Evolutionary conservation across 1,140 invertebrate species (phyloP).

Genomic region (Ceratitis capitata): DNA sequence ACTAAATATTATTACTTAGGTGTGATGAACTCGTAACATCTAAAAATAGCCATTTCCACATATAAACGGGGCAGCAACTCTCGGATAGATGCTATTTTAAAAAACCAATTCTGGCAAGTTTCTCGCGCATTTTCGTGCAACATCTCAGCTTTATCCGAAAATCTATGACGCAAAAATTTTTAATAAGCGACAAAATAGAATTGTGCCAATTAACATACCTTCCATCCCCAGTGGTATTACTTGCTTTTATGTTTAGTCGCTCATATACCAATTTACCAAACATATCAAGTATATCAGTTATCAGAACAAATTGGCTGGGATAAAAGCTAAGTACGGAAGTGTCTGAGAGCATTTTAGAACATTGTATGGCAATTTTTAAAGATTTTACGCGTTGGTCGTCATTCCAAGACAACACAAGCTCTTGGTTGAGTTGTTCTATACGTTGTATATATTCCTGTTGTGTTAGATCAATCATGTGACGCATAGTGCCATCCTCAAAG

Average conservation of each 20-base stretch:
- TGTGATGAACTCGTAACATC: conserved; percentile 87
- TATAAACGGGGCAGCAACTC: conserved; percentile 95
- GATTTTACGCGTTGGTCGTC: conserved; percentile 94
- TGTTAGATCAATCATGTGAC: conserved; percentile 88
- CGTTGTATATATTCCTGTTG: conserved; percentile 91
- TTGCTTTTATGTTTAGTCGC: conserved; percentile 82
- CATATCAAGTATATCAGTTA: conserved; percentile 94
- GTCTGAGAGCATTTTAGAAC: conserved; percentile 91
- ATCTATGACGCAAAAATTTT: background rate
- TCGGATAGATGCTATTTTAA: conserved; percentile 96
- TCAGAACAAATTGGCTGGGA: conserved; percentile 96
- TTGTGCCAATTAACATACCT: conserved; percentile 46
- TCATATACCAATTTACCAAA: conserved; percentile 94
- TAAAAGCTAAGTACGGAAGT: conserved; percentile 92
- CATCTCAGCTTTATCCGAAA: background rate
- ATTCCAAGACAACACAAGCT: conserved; percentile 90
- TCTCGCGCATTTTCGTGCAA: conserved; percentile 79
- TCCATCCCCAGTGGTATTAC: conserved; percentile 69
- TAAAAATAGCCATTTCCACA: conserved; percentile 92
- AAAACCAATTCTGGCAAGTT: conserved; percentile 98
- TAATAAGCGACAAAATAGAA: background rate
- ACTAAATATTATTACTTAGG: conserved; percentile 72
- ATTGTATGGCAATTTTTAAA: conserved; percentile 96
- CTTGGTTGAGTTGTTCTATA: conserved; percentile 90
- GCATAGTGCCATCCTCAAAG: conserved; percentile 88